Conservation (phyloP, 2,888 invertebrate species). For the Germaria angustata region DNA sequence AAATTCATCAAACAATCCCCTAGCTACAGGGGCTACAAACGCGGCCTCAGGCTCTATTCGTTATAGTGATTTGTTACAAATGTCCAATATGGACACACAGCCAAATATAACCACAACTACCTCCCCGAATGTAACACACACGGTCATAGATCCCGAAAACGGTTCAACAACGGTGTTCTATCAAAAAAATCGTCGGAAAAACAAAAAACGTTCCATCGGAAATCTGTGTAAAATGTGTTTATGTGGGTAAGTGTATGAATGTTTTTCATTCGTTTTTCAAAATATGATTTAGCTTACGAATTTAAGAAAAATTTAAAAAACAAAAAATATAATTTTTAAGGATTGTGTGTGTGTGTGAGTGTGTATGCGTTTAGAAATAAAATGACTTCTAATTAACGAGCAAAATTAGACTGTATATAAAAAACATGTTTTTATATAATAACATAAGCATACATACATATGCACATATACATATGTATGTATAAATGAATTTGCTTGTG, state of each 20-base stretch:
- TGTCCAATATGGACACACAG: constrained; percentile 64
- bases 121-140: constrained; percentile 65
- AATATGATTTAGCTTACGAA: neutral
- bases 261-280: neutral
- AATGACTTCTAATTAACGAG: constrained; percentile 28
- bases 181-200: constrained; percentile 78
- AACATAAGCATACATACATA: neutral
- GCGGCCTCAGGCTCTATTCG: constrained; percentile 32
- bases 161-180: constrained; percentile 78
- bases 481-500: neutral
- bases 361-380: constrained; percentile 10
- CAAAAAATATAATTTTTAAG: neutral
- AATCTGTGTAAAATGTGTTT: constrained; percentile 78
- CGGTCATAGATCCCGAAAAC: constrained; percentile 75
- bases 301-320: neutral
- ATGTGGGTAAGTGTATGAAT: constrained; percentile 77
- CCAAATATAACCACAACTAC: constrained; percentile 62
- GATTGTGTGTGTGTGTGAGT: neutral
- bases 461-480: neutral
- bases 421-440: no score
- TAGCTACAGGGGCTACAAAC: neutral
- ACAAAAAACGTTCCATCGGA: constrained; percentile 77
- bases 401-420: no score
- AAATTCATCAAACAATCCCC: constrained; percentile 28
- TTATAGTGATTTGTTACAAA: constrained; percentile 57